These are phyloP conservation scores for Ormyrus labotus DNA, from an alignment of 2,888 invertebrate genomes.

Conservation along the genomic window DNA sequence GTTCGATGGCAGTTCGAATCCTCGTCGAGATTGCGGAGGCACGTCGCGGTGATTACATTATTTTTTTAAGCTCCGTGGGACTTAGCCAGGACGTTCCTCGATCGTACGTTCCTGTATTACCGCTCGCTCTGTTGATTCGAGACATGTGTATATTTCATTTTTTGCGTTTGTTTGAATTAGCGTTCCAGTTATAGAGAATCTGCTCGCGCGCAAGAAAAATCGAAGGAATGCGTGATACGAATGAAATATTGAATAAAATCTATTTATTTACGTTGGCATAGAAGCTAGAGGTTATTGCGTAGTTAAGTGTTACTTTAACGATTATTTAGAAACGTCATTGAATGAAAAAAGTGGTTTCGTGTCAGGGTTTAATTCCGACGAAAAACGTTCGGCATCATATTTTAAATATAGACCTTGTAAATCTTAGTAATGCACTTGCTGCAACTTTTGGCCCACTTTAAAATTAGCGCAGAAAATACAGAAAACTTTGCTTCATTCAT, in stretches of 20 bases:
- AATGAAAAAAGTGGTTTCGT: slow-evolving; percentile 25
- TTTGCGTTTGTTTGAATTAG: background rate
- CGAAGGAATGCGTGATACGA: too few relatives aligned
- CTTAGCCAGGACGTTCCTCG: too few relatives aligned
- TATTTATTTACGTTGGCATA: background rate
- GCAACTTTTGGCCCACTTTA: slow-evolving; percentile 21
- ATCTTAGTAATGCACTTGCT: slow-evolving; percentile 26
- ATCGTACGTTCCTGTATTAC: too few relatives aligned
- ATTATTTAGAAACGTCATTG: slow-evolving; percentile 11
- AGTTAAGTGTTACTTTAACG: too few relatives aligned
- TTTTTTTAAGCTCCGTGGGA: too few relatives aligned
- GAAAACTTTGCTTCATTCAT: background rate
- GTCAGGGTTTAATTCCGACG: slow-evolving; percentile 22
- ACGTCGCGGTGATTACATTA: too few relatives aligned
- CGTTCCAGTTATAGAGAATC: too few relatives aligned
- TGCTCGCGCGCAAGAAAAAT: too few relatives aligned
- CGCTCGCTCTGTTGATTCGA: background rate
- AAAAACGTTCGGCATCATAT: slow-evolving; percentile 17
- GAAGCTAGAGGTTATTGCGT: too few relatives aligned
- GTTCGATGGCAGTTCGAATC: too few relatives aligned
- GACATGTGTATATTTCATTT: background rate
- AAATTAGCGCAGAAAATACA: slow-evolving; percentile 24
- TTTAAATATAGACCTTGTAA: slow-evolving; percentile 47
- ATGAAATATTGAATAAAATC: background rate
- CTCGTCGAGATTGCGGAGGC: too few relatives aligned